Percentiles rank a stretch among this genome's conserved stretches.
These are phyloP conservation scores for Porites lutea DNA, from an alignment of 64 coral and sea anemone genomes.

Conservation along the genomic window DNA sequence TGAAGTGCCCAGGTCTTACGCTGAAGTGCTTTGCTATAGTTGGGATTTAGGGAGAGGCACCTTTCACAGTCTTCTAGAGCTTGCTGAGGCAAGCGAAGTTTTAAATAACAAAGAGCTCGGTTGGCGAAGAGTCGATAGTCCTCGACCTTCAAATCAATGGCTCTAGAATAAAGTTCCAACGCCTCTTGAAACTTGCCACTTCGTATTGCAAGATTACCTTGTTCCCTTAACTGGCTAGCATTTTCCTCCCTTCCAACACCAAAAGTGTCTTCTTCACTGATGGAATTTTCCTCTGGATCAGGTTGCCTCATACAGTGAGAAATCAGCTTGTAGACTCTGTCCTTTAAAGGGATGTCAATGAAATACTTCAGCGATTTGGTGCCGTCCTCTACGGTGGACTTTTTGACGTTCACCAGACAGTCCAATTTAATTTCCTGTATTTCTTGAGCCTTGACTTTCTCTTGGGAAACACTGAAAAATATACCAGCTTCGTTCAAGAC, in stretches of 20 bases:
- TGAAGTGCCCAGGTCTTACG: slow-evolving; percentile 78
- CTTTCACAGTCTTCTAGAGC: slow-evolving; percentile 68
- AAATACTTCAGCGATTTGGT: slow-evolving; percentile 39
- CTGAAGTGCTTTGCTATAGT: slow-evolving; percentile 38
- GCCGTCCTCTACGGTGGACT: background rate
- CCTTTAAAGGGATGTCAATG: slow-evolving; percentile 63
- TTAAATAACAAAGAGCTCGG: slow-evolving; percentile 76
- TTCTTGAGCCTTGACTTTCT: slow-evolving; percentile 76
- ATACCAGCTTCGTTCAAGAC: slow-evolving; percentile 72
- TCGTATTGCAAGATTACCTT: slow-evolving; percentile 70
- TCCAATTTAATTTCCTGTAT: slow-evolving; percentile 66
- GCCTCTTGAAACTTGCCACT: slow-evolving; percentile 40
- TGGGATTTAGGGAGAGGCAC: slow-evolving; percentile 40
- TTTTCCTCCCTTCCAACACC: background rate
- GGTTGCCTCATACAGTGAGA: slow-evolving; percentile 69
- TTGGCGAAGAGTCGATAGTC: slow-evolving; percentile 66
- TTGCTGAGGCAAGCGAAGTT: slow-evolving; percentile 12
- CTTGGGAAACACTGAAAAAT: slow-evolving; percentile 66
- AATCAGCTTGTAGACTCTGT: slow-evolving; percentile 68
- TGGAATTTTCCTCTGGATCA: background rate
- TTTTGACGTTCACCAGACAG: slow-evolving; percentile 52
- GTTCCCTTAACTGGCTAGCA: slow-evolving; percentile 54
- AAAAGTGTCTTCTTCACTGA: background rate
- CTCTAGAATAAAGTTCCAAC: slow-evolving; percentile 43
- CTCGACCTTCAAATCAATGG: slow-evolving; percentile 16